A percentile compares a stretch with the other conserved stretches of the same genome.
phyloP scores from a whole-genome alignment of 37 sponge, comb jelly and placozoan genomes.

The Mnemiopsis leidyi region DNA sequence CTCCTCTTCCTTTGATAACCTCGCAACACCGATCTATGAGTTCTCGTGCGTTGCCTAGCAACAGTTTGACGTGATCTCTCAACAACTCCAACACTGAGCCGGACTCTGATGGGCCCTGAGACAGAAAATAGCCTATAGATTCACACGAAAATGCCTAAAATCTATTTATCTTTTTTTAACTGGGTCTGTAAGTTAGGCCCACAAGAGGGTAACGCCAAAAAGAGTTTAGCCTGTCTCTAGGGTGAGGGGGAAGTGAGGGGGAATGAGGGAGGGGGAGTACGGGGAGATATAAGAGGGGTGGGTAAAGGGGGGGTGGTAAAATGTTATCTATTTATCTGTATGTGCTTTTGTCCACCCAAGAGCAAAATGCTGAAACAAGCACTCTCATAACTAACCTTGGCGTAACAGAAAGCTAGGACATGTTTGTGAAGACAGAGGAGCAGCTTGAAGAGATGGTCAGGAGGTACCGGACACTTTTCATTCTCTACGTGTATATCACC shows the following conservation, averaged over 20 bases:
- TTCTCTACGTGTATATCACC: constrained; percentile 27
- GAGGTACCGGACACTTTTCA: constrained; percentile 57
- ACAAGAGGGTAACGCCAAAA: too few species aligned
- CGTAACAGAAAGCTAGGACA: constrained; percentile 39
- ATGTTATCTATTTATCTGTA: too few species aligned
- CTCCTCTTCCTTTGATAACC: background rate
- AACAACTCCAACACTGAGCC: constrained; percentile 24
- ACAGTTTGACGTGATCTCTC: constrained; percentile 42
- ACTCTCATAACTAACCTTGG: background rate
- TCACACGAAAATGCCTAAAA: too few species aligned
- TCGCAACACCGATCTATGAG: background rate
- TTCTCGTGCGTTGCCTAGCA: background rate
- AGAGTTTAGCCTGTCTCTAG: too few species aligned
- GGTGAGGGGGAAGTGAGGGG: background rate
- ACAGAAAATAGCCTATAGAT: too few species aligned
- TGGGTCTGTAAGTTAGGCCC: too few species aligned
- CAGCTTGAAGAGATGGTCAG: constrained; percentile 43
- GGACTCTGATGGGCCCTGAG: constrained; percentile 13
- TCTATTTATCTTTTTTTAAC: too few species aligned
- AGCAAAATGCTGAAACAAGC: background rate
- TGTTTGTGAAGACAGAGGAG: constrained; percentile 62
- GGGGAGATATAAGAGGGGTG: too few species aligned
- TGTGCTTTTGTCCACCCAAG: too few species aligned
- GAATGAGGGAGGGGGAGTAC: background rate
- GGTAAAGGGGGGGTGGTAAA: background rate